Percentiles rank a stretch among this genome's conserved stretches.
These are phyloP conservation scores for Rhinatrema bivittatum DNA, from an alignment of 2,797 vertebrate species.

Conservation along the genomic window DNA sequence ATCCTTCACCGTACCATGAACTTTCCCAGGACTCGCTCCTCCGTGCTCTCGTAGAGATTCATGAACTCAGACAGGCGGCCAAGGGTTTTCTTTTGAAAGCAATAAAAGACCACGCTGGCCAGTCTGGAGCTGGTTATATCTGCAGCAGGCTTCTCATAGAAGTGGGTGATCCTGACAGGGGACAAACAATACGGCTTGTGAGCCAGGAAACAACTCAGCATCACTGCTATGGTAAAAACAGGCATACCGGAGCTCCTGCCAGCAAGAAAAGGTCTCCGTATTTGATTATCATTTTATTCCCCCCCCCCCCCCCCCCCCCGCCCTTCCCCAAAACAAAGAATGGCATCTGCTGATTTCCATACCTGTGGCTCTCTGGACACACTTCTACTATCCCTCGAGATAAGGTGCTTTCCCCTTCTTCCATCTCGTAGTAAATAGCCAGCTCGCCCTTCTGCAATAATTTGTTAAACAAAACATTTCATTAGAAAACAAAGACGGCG, in stretches of 20 bases:
- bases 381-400: constrained; percentile 74
- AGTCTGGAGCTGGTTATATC: constrained; percentile 53
- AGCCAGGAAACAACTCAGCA: too few relatives aligned
- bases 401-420: constrained; percentile 59
- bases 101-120: constrained; percentile 77
- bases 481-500: too few relatives aligned
- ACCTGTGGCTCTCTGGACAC: constrained; percentile 65
- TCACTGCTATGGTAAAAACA: too few relatives aligned
- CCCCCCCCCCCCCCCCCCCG: too few relatives aligned
- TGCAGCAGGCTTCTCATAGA: constrained; percentile 62
- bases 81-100: constrained; percentile 51
- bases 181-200: neutral
- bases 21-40: constrained; percentile 51
- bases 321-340: too few relatives aligned
- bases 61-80: constrained; percentile 53
- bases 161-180: constrained; percentile 52
- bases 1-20: constrained; percentile 71
- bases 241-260: too few relatives aligned
- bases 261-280: too few relatives aligned
- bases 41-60: constrained; percentile 28
- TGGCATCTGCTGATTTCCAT: too few relatives aligned
- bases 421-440: constrained; percentile 72
- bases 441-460: constrained; percentile 61
- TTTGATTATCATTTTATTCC: too few relatives aligned
- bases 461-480: too few relatives aligned